These are phyloP conservation scores for Kryptolebias marmoratus DNA, from an alignment of 2,113 vertebrate genomes.

Conservation along the genomic window DNA sequence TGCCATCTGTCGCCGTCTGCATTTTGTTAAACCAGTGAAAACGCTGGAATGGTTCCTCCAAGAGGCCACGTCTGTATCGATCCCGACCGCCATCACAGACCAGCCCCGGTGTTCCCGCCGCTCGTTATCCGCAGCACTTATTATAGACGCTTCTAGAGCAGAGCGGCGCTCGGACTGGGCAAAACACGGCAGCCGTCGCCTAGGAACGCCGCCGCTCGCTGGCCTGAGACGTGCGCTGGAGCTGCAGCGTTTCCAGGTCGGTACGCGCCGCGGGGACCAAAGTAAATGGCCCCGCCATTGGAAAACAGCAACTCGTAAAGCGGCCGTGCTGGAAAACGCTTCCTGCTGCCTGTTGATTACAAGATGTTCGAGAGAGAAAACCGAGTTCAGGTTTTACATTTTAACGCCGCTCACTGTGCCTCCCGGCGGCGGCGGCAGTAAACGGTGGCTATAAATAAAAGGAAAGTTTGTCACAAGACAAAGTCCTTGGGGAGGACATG, in stretches of 20 bases:
- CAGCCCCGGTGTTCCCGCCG: constrained; percentile 21
- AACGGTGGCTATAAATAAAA: constrained; percentile 43
- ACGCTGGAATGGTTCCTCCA: background rate
- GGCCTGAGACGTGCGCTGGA: constrained; percentile 29
- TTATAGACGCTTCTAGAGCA: constrained; percentile 54
- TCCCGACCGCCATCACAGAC: too few species aligned
- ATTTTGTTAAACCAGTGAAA: too few species aligned
- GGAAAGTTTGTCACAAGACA: constrained; percentile 41
- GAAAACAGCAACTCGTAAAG: constrained; percentile 73
- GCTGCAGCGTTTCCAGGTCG: constrained; percentile 62
- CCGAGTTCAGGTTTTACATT: background rate
- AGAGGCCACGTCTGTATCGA: too few species aligned
- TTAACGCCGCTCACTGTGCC: constrained; percentile 2
- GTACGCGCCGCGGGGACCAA: constrained; percentile 55
- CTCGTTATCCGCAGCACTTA: constrained; percentile 36
- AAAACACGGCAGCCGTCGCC: constrained; percentile 54
- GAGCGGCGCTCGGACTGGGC: constrained; percentile 31
- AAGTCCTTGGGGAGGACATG: background rate
- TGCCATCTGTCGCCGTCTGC: too few species aligned
- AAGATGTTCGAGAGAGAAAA: constrained; percentile 37
- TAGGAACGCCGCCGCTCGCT: constrained; percentile 37
- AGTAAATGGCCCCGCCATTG: constrained; percentile 63
- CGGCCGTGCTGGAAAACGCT: constrained; percentile 49
- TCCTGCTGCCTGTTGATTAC: constrained; percentile 61
- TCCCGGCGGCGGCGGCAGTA: background rate